A percentile compares a stretch with the other conserved stretches of the same genome.
phyloP scores from a whole-genome alignment of 1,140 invertebrate genomes.

The Leguminivora glycinivorella region DNA sequence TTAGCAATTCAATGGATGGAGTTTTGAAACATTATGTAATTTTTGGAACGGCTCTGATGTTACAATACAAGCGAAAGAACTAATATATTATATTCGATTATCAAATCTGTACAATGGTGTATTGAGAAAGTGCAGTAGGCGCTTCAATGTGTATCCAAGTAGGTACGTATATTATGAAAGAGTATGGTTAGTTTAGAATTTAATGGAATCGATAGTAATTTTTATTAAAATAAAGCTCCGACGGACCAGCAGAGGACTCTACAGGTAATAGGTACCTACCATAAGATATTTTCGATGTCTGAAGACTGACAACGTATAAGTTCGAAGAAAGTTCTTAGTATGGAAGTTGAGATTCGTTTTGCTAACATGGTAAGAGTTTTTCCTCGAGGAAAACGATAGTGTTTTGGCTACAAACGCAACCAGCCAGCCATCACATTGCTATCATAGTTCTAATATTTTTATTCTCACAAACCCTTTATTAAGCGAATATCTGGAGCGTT shows the following conservation, averaged over 20 bases:
- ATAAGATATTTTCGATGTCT: no score
- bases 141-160: no score
- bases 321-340: no score
- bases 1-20: slow-evolving; percentile 1
- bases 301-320: no score
- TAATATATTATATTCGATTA: slow-evolving; percentile 10
- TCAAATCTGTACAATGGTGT: neutral
- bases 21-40: slow-evolving; percentile 26
- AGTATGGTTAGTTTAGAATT: no score
- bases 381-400: neutral
- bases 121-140: neutral
- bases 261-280: no score
- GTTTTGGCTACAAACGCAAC: slow-evolving; percentile 2
- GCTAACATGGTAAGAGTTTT: neutral
- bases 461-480: slow-evolving; percentile 25
- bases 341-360: no score
- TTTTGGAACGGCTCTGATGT: slow-evolving; percentile 7
- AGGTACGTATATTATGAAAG: no score
- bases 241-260: no score
- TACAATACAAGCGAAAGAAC: neutral
- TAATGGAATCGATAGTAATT: no score
- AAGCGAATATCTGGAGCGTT: slow-evolving; percentile 31
- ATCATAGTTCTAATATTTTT: neutral
- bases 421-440: neutral
- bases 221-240: no score